Percentiles rank a stretch among this genome's conserved stretches.
phyloP scores from a whole-genome alignment of 2,888 invertebrate species.

The Rhopalosiphum nymphaeae region DNA sequence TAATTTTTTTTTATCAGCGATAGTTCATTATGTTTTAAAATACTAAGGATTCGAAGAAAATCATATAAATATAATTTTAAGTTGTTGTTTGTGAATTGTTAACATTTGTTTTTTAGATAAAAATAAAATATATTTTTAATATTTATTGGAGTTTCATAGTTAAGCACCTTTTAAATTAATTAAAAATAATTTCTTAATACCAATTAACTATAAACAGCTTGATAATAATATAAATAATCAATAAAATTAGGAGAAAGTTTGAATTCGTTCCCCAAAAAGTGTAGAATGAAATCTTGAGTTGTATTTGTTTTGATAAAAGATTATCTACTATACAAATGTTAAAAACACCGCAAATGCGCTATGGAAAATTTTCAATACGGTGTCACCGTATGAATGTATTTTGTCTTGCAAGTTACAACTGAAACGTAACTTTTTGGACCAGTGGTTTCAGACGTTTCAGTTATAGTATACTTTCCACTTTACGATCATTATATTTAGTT shows the following conservation, averaged over 20 bases:
- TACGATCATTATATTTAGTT: background rate
- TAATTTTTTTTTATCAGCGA: background rate
- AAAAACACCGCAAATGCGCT: background rate
- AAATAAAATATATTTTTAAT: background rate
- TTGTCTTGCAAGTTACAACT: background rate
- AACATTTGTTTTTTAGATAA: background rate
- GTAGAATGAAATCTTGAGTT: background rate
- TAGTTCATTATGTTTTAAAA: background rate
- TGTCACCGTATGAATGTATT: background rate
- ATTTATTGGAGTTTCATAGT: too few relatives aligned
- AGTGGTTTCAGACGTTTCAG: background rate
- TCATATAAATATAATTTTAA: background rate
- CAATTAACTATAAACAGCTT: background rate
- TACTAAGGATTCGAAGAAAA: background rate
- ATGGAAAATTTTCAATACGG: background rate
- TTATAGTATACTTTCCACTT: background rate
- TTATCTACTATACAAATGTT: background rate
- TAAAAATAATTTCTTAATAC: background rate
- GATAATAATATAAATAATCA: background rate
- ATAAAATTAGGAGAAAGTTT: background rate
- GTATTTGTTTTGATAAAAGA: background rate
- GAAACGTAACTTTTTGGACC: background rate
- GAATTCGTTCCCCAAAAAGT: background rate
- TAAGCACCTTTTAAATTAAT: background rate
- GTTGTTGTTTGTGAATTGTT: background rate